phyloP scores from a whole-genome alignment of 2,797 vertebrate genomes.

The Fistularia tabacaria region DNA sequence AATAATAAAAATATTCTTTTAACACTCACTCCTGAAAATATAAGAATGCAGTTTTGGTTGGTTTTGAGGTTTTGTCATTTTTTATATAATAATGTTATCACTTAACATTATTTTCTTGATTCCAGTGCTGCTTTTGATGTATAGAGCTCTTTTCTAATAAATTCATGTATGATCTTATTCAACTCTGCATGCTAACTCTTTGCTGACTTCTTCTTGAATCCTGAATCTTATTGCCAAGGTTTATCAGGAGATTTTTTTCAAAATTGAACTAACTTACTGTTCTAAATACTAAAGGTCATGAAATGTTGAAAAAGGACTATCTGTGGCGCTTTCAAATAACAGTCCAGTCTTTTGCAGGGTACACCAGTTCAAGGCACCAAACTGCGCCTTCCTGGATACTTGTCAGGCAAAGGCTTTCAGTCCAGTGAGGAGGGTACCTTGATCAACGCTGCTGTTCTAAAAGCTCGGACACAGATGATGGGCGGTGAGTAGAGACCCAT shows the following conservation, averaged over 20 bases:
- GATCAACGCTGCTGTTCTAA: constrained; percentile 87
- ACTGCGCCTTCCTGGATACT: constrained; percentile 91
- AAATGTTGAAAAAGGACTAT: neutral
- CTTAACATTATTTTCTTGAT: too few relatives aligned
- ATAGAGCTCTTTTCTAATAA: too few relatives aligned
- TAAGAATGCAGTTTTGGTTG: neutral
- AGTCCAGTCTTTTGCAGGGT: constrained; percentile 66
- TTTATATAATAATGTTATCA: too few relatives aligned
- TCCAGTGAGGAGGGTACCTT: constrained; percentile 88
- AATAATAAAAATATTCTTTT: neutral
- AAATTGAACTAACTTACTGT: too few relatives aligned
- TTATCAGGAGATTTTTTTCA: too few relatives aligned
- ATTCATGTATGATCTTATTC: too few relatives aligned
- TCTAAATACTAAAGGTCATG: too few relatives aligned
- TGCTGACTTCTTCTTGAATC: too few relatives aligned
- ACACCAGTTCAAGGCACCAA: constrained; percentile 95
- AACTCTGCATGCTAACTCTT: too few relatives aligned
- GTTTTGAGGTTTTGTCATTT: too few relatives aligned
- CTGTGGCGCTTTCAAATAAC: neutral
- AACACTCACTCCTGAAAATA: neutral
- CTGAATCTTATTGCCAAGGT: too few relatives aligned
- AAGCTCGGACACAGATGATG: constrained; percentile 84
- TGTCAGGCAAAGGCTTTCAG: constrained; percentile 97
- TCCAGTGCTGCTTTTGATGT: too few relatives aligned
- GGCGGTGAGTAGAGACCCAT: constrained; percentile 67